Conservation (phyloP, 2,797 vertebrate genomes). For the Pseudopleuronectes americanus region DNA sequence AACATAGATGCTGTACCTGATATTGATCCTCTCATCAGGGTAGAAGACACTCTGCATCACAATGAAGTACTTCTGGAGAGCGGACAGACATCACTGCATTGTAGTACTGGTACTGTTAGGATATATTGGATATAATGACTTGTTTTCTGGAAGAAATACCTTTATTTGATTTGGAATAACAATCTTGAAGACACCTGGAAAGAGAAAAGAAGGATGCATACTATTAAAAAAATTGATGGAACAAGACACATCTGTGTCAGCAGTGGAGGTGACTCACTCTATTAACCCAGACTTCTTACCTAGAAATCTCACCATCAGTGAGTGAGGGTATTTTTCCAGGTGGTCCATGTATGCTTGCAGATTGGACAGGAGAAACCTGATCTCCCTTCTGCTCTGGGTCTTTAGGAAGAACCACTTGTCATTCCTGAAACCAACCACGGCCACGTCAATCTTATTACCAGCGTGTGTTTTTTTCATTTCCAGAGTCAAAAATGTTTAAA, state of each 20-base stretch:
- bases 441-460: rapidly evolving
- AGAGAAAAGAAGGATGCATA: not conserved
- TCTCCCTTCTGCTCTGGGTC: constrained; percentile 81
- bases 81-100: constrained; percentile 8
- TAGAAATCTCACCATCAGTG: constrained; percentile 84
- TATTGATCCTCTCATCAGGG: constrained; percentile 81
- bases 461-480: not conserved
- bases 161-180: constrained; percentile 60
- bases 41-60: constrained; percentile 89
- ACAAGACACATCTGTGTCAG: too few species aligned
- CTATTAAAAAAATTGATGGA: too few species aligned
- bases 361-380: constrained; percentile 80
- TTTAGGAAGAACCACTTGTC: constrained; percentile 88
- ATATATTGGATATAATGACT: not conserved
- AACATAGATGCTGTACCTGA: constrained; percentile 70
- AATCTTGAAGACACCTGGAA: constrained; percentile 69
- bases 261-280: not conserved
- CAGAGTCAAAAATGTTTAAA: not conserved
- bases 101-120: not conserved
- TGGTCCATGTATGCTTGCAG: constrained; percentile 82
- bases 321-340: constrained; percentile 83
- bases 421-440: constrained; percentile 68
- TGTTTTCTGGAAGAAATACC: constrained; percentile 37
- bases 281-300: constrained; percentile 66
- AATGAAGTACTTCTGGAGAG: constrained; percentile 85